A percentile compares a stretch with the other conserved stretches of the same genome.
Evolutionary conservation across 1,140 invertebrate genomes (phyloP).

Genomic region (Lucilia sericata): DNA sequence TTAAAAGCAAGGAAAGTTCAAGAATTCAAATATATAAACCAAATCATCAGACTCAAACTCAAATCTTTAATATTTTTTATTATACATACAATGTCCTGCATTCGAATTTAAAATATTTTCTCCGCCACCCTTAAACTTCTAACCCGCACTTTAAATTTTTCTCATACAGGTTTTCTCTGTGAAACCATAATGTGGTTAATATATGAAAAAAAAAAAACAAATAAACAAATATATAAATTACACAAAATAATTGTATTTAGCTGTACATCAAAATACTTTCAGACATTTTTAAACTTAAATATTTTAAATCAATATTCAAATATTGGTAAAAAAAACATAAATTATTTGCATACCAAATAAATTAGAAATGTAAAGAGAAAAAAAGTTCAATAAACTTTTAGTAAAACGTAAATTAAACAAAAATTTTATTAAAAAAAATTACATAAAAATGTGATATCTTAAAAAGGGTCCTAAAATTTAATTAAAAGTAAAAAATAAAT

Average conservation of each 20-base stretch:
- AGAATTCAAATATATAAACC: too few relatives aligned
- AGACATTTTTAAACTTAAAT: not conserved
- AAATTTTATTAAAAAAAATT: not conserved
- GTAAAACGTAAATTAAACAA: not conserved
- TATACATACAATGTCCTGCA: too few relatives aligned
- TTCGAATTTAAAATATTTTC: too few relatives aligned
- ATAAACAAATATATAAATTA: conserved; percentile 7
- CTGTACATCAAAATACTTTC: not conserved
- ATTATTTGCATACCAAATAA: not conserved
- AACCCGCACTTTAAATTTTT: not conserved
- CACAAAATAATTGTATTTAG: not conserved
- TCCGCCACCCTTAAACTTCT: not conserved
- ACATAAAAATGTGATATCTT: not conserved
- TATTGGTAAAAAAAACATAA: not conserved
- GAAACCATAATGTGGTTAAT: conserved; percentile 16
- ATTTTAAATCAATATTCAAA: conserved; percentile 7
- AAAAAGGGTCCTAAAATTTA: not conserved
- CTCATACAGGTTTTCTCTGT: not conserved
- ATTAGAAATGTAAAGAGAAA: not conserved
- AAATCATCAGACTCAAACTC: too few relatives aligned
- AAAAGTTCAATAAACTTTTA: not conserved
- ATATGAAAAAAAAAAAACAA: not conserved
- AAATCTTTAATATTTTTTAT: too few relatives aligned
- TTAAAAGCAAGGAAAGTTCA: too few relatives aligned
- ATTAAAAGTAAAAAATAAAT: too few relatives aligned